Conservation (phyloP, 2,113 vertebrate genomes). For the Thalassarche chlororhynchos region DNA sequence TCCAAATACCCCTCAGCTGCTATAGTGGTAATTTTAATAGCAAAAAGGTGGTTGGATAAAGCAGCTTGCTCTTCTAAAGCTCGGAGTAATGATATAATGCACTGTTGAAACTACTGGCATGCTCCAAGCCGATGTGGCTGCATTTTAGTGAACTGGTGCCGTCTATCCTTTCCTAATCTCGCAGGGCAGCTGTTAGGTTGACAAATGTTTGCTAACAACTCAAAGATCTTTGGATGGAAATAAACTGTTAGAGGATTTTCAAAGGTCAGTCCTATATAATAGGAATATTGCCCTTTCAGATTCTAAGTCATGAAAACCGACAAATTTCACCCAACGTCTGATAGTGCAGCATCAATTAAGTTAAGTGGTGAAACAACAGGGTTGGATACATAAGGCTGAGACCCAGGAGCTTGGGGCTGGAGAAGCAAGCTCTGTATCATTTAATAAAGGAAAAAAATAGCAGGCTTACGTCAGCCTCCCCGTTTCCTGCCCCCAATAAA, state of each 20-base stretch:
- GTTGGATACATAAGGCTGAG: not conserved
- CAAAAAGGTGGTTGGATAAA: not conserved
- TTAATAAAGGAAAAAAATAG: not conserved
- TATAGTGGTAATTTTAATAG: not conserved
- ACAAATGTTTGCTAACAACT: not conserved
- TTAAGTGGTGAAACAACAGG: not conserved
- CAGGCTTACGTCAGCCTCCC: not conserved
- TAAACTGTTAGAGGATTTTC: not conserved
- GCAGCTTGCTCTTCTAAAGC: not conserved
- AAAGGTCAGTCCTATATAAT: not conserved
- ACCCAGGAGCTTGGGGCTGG: not conserved
- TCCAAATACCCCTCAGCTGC: not conserved
- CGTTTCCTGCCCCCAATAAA: accelerated
- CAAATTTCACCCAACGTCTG: not conserved
- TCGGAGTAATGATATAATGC: not conserved
- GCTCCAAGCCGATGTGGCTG: not conserved
- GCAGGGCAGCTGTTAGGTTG: not conserved
- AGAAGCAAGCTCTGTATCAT: not conserved
- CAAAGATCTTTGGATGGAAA: not conserved
- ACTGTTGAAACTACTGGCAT: not conserved
- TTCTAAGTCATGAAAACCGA: not conserved
- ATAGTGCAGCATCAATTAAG: accelerated
- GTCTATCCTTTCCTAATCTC: not conserved
- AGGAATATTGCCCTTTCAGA: not conserved
- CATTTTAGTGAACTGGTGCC: not conserved